Evolutionary conservation across 2,888 invertebrate genomes (phyloP).

Genomic region (Sipha maydis): DNA sequence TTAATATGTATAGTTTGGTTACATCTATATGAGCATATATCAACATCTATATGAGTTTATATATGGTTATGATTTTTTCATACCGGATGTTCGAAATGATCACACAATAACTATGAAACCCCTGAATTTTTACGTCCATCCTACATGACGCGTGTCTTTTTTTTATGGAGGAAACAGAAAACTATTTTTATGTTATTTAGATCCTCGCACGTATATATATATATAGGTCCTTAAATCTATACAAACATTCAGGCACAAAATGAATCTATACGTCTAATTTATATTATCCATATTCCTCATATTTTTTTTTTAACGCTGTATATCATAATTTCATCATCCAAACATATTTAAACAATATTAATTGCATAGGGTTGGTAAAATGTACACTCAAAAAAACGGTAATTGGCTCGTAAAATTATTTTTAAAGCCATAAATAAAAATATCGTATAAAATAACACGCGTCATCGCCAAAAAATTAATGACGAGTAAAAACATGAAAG

Average conservation of each 20-base stretch:
- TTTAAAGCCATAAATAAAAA: constrained; percentile 42
- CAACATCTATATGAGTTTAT: neutral
- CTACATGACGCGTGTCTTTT: neutral
- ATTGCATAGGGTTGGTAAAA: neutral
- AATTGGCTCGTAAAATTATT: constrained; percentile 55
- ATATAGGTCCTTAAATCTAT: neutral
- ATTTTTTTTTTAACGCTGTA: neutral
- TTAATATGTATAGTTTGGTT: neutral
- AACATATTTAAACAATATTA: neutral
- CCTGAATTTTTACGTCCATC: neutral
- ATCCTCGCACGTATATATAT: neutral
- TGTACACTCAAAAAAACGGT: constrained; percentile 7
- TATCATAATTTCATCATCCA: neutral
- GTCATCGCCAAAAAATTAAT: constrained; percentile 53
- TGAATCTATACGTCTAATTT: neutral
- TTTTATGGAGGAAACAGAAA: neutral
- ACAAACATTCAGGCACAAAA: neutral
- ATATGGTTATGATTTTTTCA: neutral
- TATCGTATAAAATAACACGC: constrained; percentile 43
- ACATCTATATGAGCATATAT: neutral
- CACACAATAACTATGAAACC: constrained; percentile 8
- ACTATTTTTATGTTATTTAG: neutral
- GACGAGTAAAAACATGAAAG: constrained; percentile 50
- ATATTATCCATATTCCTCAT: too few relatives aligned
- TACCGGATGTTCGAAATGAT: constrained; percentile 22